Conservation (phyloP, 1,140 invertebrate genomes). For the Drosophila kepulauana region DNA sequence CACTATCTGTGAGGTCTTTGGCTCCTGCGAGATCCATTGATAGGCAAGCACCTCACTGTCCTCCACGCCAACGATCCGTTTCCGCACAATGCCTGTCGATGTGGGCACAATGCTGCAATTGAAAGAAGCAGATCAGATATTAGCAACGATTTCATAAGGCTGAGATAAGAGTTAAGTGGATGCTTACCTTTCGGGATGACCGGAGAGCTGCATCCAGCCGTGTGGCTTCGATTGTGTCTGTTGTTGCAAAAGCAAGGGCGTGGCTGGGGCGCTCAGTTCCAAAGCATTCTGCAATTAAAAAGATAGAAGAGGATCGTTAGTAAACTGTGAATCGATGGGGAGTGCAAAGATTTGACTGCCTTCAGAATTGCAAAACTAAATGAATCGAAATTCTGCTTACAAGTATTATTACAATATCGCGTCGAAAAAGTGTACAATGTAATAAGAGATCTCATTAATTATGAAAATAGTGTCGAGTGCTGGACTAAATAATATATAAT, state of each 20-base stretch:
- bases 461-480: background rate
- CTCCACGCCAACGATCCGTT: constrained; percentile 91
- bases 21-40: constrained; percentile 91
- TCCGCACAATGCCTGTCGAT: constrained; percentile 97
- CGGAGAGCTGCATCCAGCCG: constrained; percentile 96
- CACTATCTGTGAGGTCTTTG: constrained; percentile 90
- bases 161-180: background rate
- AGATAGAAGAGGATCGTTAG: constrained; percentile 14
- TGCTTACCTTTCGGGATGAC: constrained; percentile 90
- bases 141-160: background rate
- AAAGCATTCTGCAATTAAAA: constrained; percentile 93
- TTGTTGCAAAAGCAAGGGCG: constrained; percentile 90
- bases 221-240: constrained; percentile 86
- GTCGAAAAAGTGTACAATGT: too few species aligned
- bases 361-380: too few species aligned
- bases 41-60: constrained; percentile 93
- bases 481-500: background rate
- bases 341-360: background rate
- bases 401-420: too few species aligned
- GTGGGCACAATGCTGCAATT: constrained; percentile 93
- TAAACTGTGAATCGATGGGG: background rate
- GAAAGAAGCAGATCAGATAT: constrained; percentile 9
- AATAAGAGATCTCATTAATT: too few species aligned
- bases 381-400: too few species aligned
- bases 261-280: constrained; percentile 95